A percentile compares a stretch with the other conserved stretches of the same genome.
Evolutionary conservation across 2,888 invertebrate species (phyloP).

Genomic region (Congeria kusceri): DNA sequence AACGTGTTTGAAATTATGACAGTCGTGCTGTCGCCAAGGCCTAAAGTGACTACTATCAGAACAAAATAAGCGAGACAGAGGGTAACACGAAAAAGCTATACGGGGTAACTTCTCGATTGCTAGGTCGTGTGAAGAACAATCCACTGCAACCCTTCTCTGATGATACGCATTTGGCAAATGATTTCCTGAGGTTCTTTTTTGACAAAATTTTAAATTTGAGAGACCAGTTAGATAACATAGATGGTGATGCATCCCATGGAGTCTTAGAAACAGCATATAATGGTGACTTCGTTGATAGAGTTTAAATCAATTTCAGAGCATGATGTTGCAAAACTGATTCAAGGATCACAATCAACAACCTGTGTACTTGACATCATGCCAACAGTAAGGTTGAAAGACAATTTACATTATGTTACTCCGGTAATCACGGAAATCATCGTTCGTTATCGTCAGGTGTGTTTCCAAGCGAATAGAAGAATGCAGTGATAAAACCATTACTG

Average conservation of each 20-base stretch:
- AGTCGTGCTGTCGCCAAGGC: conserved; percentile 3
- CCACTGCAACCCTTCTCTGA: conserved; percentile 9
- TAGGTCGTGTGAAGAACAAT: conserved; percentile 18
- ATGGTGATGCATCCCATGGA: too few species aligned
- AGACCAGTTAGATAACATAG: not conserved
- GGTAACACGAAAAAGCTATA: not conserved
- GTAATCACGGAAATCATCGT: conserved; percentile 38
- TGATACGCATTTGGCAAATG: conserved; percentile 4
- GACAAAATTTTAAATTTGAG: conserved; percentile 16
- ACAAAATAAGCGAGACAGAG: not conserved
- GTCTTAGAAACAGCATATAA: too few species aligned
- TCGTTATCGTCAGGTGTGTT: conserved; percentile 29
- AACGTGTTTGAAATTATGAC: not conserved
- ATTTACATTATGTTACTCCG: conserved; percentile 18
- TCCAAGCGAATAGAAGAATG: conserved; percentile 40
- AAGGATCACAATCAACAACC: not conserved
- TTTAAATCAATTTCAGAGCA: too few species aligned
- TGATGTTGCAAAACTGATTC: too few species aligned
- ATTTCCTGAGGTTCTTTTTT: not conserved
- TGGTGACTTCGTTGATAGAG: too few species aligned
- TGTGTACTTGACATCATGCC: too few species aligned
- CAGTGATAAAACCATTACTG: conserved; percentile 35
- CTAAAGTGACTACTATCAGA: conserved; percentile 15
- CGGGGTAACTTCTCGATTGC: conserved; percentile 5
- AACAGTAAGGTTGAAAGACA: conserved; percentile 19